These are phyloP conservation scores for Ophion ventricosus DNA, from an alignment of 2,888 invertebrate species.

Conservation along the genomic window DNA sequence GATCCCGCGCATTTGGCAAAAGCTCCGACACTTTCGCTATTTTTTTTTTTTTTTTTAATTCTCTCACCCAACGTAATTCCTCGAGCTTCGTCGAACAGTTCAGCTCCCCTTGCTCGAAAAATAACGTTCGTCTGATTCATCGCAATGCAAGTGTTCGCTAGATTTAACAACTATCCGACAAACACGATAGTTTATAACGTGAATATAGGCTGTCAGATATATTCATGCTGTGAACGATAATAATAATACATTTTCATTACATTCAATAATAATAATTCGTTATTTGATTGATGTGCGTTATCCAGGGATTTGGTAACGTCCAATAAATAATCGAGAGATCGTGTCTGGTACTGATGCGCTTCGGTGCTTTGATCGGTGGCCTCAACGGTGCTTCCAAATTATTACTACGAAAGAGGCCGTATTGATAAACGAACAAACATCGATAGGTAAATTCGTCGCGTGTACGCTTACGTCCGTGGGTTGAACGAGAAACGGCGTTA, in stretches of 20 bases:
- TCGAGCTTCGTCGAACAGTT: no score
- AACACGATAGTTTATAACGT: no score
- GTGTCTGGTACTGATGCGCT: slow-evolving; percentile 14
- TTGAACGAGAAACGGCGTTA: slow-evolving; percentile 33
- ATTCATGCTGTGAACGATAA: not conserved
- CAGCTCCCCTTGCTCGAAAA: no score
- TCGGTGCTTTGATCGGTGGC: slow-evolving; percentile 23
- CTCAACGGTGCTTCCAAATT: slow-evolving; percentile 11
- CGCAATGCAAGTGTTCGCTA: no score
- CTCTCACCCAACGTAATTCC: no score
- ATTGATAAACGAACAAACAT: slow-evolving; percentile 39
- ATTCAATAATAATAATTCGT: not conserved
- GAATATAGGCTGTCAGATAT: no score
- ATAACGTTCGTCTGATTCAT: no score
- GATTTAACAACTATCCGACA: no score
- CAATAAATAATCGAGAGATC: slow-evolving; percentile 8
- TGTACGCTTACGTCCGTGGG: not conserved
- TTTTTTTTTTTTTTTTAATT: no score
- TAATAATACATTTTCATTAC: not conserved
- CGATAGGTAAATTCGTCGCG: slow-evolving; percentile 5
- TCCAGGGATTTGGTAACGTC: not conserved
- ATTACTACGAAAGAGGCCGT: not conserved
- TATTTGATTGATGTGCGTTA: not conserved
- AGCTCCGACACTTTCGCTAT: no score
- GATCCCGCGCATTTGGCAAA: no score